Evolutionary conservation across 2,113 vertebrate genomes (phyloP).

Genomic region (Paraplagusia blochii): DNA sequence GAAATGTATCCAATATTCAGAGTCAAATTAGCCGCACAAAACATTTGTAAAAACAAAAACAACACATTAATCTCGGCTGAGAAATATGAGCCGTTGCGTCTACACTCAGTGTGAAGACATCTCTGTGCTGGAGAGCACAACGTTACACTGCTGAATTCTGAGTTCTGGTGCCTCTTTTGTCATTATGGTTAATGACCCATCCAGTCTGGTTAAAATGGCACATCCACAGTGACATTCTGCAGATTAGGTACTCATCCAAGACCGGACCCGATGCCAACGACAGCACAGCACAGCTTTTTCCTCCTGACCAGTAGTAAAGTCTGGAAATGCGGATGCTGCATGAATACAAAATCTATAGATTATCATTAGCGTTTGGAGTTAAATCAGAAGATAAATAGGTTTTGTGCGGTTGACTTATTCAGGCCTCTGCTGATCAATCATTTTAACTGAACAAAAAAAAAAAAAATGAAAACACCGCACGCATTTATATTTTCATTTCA

Average conservation of each 20-base stretch:
- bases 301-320: conserved; percentile 30
- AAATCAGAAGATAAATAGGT: not conserved
- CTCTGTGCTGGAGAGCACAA: conserved; percentile 74
- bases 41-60: too few species aligned
- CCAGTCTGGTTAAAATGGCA: conserved; percentile 90
- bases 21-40: not conserved
- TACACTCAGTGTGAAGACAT: conserved; percentile 31
- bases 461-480: conserved; percentile 4
- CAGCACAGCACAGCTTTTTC: conserved; percentile 74
- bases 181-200: conserved; percentile 94
- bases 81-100: too few species aligned
- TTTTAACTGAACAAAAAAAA: not conserved
- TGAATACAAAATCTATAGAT: not conserved
- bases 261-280: conserved; percentile 80
- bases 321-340: conserved; percentile 1
- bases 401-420: conserved; percentile 1
- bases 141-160: conserved; percentile 80
- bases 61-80: too few species aligned
- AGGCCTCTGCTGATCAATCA: not conserved
- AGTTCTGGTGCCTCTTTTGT: conserved; percentile 79
- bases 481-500: conserved; percentile 14
- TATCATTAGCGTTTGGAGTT: not conserved
- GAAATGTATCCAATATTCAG: not conserved
- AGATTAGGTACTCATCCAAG: conserved; percentile 82
- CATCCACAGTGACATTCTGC: conserved; percentile 78